phyloP scores from a whole-genome alignment of 1,140 invertebrate genomes.

The Apis mellifera region Amel_HAv3.1 CM009938.2:5708501-5709000 shows the following conservation, averaged over 20 bases:
- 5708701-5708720: too few species aligned
- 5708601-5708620: too few species aligned
- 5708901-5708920: background rate
- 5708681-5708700: background rate
- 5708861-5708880: background rate
- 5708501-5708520: background rate
- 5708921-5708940: too few species aligned
- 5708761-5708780: background rate
- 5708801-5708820: background rate
- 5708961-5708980: background rate
- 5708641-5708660: background rate
- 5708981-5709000: background rate
- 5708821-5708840: too few species aligned
- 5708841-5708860: background rate
- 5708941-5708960: background rate
- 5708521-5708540: too few species aligned
- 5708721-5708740: background rate
- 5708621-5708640: background rate
- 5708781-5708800: conserved; percentile 15
- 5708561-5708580: background rate
- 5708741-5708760: conserved; percentile 4
- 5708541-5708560: too few species aligned
- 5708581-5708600: too few species aligned
- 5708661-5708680: conserved; percentile 5
- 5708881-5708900: background rate